Conservation (phyloP, 2,888 invertebrate genomes). For the Sialis fuliginosa region DNA sequence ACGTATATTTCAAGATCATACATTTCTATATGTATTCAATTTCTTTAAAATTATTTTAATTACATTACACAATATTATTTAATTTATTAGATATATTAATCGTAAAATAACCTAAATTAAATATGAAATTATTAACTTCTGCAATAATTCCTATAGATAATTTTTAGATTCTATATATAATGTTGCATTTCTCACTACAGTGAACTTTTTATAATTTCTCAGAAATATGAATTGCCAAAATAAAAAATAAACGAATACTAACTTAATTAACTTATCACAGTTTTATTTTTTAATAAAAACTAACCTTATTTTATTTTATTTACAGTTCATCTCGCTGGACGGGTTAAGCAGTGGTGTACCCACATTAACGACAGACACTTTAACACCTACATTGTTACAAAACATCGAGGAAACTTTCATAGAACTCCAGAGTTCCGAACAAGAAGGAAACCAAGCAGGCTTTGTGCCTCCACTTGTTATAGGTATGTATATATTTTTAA, state of each 20-base stretch:
- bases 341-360: conserved; percentile 79
- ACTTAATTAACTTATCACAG: background rate
- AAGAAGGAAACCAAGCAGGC: conserved; percentile 68
- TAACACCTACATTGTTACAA: conserved; percentile 85
- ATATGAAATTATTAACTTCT: background rate
- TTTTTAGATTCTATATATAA: background rate
- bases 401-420: conserved; percentile 84
- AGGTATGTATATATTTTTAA: conserved; percentile 16
- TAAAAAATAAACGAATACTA: background rate
- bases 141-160: background rate
- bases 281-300: background rate
- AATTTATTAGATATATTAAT: no score
- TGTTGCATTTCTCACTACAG: background rate
- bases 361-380: conserved; percentile 80
- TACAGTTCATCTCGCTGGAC: conserved; percentile 68
- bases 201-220: background rate
- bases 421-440: conserved; percentile 63
- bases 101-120: no score
- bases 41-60: no score
- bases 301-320: conserved; percentile 15
- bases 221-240: background rate
- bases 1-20: no score
- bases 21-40: no score
- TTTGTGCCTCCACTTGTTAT: conserved; percentile 70
- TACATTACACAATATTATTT: no score